phyloP scores from a whole-genome alignment of 2,113 vertebrate genomes.

The Trogon surrucura region DNA sequence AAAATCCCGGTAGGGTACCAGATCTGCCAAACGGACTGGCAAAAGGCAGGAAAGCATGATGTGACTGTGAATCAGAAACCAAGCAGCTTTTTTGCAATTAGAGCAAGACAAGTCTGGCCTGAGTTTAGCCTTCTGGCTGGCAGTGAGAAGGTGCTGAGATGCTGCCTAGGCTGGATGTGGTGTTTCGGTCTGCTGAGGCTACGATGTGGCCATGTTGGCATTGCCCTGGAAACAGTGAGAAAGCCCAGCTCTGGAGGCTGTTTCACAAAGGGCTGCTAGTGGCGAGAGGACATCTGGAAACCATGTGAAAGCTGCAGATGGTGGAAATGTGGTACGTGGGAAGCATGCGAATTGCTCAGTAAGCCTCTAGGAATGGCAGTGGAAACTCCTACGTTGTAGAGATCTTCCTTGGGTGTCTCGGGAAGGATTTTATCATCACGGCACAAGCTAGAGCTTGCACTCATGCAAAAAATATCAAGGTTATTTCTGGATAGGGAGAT shows the following conservation, averaged over 20 bases:
- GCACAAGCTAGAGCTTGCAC: not conserved
- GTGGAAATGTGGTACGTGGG: slow-evolving; percentile 43
- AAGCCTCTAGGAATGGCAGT: slow-evolving; percentile 17
- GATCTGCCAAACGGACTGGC: not conserved
- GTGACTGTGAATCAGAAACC: not conserved
- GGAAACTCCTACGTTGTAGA: slow-evolving; percentile 33
- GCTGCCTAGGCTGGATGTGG: not conserved
- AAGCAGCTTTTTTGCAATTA: not conserved
- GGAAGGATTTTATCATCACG: not conserved
- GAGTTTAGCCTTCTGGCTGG: not conserved
- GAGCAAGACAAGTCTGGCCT: not conserved
- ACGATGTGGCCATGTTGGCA: not conserved
- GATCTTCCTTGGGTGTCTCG: not conserved
- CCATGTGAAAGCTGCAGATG: slow-evolving; percentile 19
- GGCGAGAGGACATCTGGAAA: slow-evolving; percentile 34
- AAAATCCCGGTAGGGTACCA: not conserved
- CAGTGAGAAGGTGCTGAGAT: not conserved
- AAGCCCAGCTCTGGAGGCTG: not conserved
- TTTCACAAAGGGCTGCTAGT: not conserved
- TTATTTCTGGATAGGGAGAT: slow-evolving; percentile 40
- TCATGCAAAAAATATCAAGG: not conserved
- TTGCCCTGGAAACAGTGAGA: not conserved
- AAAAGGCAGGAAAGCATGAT: not conserved
- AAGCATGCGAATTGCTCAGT: slow-evolving; percentile 48
- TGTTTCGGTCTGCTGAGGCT: not conserved